A percentile compares a stretch with the other conserved stretches of the same genome.
These are phyloP conservation scores for Euura saliciscinereae DNA, from an alignment of 1,140 invertebrate genomes.

Conservation along the genomic window DNA sequence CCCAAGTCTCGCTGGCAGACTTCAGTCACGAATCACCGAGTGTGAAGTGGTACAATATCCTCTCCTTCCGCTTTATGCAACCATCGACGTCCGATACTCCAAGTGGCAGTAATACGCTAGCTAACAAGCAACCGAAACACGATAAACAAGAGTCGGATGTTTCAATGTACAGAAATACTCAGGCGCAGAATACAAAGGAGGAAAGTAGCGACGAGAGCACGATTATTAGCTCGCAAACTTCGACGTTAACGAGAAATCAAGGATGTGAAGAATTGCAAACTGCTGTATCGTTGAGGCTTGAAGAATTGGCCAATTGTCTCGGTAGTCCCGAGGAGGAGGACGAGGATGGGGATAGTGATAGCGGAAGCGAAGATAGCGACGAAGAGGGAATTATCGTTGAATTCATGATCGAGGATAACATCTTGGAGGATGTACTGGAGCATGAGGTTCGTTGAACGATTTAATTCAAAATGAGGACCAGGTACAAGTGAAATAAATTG, in stretches of 20 bases:
- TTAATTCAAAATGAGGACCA: too few relatives aligned
- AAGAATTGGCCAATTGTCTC: slow-evolving; percentile 64
- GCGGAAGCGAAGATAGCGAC: slow-evolving; percentile 61
- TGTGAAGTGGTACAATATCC: slow-evolving; percentile 93
- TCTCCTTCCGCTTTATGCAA: slow-evolving; percentile 87
- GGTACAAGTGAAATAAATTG: too few relatives aligned
- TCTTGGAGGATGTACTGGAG: slow-evolving; percentile 60
- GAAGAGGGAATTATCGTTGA: slow-evolving; percentile 63
- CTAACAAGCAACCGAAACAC: slow-evolving; percentile 47
- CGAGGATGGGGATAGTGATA: slow-evolving; percentile 66
- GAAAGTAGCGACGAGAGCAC: slow-evolving; percentile 97
- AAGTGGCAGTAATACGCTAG: slow-evolving; percentile 30
- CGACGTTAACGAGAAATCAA: slow-evolving; percentile 92
- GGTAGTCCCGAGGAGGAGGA: slow-evolving; percentile 62
- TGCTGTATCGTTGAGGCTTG: slow-evolving; percentile 64
- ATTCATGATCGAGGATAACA: slow-evolving; percentile 57
- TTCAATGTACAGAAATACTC: slow-evolving; percentile 48
- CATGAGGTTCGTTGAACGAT: slow-evolving; percentile 49
- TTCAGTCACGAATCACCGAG: slow-evolving; percentile 83
- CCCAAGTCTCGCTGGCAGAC: slow-evolving; percentile 94
- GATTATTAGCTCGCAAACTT: slow-evolving; percentile 94
- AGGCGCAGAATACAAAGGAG: slow-evolving; percentile 67
- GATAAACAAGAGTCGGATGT: slow-evolving; percentile 63
- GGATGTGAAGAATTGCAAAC: slow-evolving; percentile 66
- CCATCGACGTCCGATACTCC: slow-evolving; percentile 51